Evolutionary conservation across 2,113 vertebrate species (phyloP), one percentile per base, ranked within the genome.

Genomic region (Puffinus mauretanicus): DNA sequence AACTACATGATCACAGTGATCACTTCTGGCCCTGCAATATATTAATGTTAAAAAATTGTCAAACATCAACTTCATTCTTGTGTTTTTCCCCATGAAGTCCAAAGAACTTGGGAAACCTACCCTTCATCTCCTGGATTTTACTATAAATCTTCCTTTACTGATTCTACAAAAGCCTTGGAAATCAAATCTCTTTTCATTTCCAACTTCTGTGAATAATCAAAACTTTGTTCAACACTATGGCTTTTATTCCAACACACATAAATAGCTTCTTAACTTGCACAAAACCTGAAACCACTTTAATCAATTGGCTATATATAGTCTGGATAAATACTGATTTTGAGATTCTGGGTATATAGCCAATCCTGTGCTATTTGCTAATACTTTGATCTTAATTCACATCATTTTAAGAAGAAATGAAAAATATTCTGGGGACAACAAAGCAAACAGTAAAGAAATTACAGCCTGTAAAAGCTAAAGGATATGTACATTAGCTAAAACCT

Each of bases 271-370:
- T 96, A 83, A 95, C 69, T 91, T 64, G 52, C 81, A 91, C 36
- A 96, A 96, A 97, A 96, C 79, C 92, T 94, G 94, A 96, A 96
- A 88, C 86, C 61, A 60, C 86, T 96, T 96, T 94, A 94, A 94
- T 96, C 86, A 96, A 94, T 89, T 2, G 1, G 40, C 86, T 94
- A 85, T 93, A 94, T 76, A 89, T 92, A 96, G 86, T 42, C 69
- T 54, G 80, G 69, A 93, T 76, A 95, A 97, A 94, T 85, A 92
- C 57, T 32, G 77, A 94, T 79, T 86, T 91, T 94, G 83, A 95
- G 65, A 82, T 79, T 82, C 73, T 69, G 88, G 49, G 70, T 97
- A 94, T 75, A 88, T 7, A 69, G 91, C 88, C 94, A 96, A 90
- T 85, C 44, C 55, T 54, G 21, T 73, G 32, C 49, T 91, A 76